Conservation (phyloP, 2,797 vertebrate genomes). For the Parotocinclus haroldoi region DNA sequence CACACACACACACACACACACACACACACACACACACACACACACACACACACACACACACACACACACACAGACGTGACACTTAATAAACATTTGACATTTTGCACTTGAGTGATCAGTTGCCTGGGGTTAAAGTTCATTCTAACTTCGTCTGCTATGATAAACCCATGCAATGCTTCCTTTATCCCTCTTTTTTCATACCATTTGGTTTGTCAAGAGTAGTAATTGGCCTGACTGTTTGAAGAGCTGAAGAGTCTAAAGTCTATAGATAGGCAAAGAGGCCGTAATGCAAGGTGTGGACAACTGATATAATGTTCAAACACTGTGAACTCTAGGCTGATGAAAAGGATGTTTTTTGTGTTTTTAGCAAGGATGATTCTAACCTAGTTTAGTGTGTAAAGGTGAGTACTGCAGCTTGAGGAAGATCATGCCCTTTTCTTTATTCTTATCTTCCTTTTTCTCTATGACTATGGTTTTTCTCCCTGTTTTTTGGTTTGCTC, state of each 20-base stretch:
- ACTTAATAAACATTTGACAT: conserved; percentile 19
- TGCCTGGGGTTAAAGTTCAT: conserved; percentile 39
- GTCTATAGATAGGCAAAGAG: conserved; percentile 65
- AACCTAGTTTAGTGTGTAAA: conserved; percentile 56
- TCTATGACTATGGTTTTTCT: too few species aligned
- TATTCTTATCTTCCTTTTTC: conserved; percentile 18
- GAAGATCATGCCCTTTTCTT: conserved; percentile 47
- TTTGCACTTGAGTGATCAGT: conserved; percentile 29
- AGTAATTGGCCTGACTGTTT: conserved; percentile 56
- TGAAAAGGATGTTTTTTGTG: conserved; percentile 25
- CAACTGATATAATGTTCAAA: conserved; percentile 64
- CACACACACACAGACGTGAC: background rate
- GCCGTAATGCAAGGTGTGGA: conserved; percentile 65
- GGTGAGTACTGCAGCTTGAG: conserved; percentile 46
- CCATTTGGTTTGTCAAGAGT: conserved; percentile 32
- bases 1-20: conserved; percentile 4
- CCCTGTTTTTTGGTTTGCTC: conserved; percentile 46
- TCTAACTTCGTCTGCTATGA: conserved; percentile 46
- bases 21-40: background rate
- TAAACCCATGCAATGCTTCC: conserved; percentile 25
- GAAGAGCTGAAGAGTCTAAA: conserved; percentile 65
- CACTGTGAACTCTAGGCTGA: conserved; percentile 27
- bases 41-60: background rate
- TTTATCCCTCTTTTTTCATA: conserved; percentile 15
- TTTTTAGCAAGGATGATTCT: conserved; percentile 25